These are phyloP conservation scores for Pseudolycoriella hygida DNA, from an alignment of 2,888 invertebrate species.

Conservation along the genomic window DNA sequence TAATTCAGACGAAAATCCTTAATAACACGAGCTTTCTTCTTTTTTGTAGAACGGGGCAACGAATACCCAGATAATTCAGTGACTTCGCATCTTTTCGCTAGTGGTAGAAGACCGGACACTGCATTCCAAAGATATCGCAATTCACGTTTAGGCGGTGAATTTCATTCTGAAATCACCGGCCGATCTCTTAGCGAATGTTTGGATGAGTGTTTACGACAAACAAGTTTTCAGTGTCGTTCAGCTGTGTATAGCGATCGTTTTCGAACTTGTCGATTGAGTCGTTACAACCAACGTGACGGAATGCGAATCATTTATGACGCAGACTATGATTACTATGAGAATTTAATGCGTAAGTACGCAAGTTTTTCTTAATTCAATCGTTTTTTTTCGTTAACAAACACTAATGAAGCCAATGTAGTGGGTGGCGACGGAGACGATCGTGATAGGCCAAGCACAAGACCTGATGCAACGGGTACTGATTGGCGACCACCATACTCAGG, in stretches of 20 bases:
- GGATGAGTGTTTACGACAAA: constrained; percentile 75
- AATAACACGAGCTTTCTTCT: background rate
- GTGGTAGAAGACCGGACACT: constrained; percentile 67
- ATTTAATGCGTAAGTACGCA: constrained; percentile 66
- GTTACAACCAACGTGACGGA: constrained; percentile 74
- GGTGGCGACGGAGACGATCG: constrained; percentile 20
- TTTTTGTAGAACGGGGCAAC: constrained; percentile 57
- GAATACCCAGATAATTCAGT: constrained; percentile 79
- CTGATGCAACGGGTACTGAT: constrained; percentile 18
- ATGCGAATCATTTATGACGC: constrained; percentile 79
- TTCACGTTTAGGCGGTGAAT: constrained; percentile 71
- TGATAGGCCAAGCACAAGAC: constrained; percentile 14
- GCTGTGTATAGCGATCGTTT: constrained; percentile 77
- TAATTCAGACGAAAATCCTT: background rate
- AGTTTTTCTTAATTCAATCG: background rate
- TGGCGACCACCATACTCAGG: constrained; percentile 18
- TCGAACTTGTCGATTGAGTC: constrained; percentile 65
- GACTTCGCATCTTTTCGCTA: constrained; percentile 67
- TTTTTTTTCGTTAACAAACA: background rate
- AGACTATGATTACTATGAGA: constrained; percentile 85
- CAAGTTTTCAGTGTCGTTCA: constrained; percentile 77
- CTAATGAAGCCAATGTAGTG: constrained; percentile 27
- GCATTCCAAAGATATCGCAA: constrained; percentile 71
- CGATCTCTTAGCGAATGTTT: constrained; percentile 76
- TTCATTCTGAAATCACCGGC: constrained; percentile 77